Conservation (phyloP, 2,113 vertebrate genomes). For the Nymphicus hollandicus region DNA sequence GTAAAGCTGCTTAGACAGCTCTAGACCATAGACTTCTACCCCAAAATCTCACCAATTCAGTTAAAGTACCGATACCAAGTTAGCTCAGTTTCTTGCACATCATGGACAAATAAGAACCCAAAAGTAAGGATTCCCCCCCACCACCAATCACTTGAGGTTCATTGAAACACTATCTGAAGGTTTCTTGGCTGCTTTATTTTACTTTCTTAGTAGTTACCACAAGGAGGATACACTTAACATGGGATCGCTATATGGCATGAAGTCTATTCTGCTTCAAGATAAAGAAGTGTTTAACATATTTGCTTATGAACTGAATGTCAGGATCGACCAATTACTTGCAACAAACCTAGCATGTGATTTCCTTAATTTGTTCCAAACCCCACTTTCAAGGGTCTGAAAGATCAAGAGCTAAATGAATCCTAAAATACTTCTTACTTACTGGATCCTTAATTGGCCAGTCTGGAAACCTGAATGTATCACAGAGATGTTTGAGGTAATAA, state of each 20-base stretch:
- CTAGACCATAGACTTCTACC: not conserved
- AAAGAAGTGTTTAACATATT: not conserved
- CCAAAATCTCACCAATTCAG: not conserved
- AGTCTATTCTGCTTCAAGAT: not conserved
- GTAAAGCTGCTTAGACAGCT: not conserved
- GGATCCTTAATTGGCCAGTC: slow-evolving; percentile 96
- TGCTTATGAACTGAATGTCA: not conserved
- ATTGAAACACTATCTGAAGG: not conserved
- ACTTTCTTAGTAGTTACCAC: not conserved
- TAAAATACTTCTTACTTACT: slow-evolving; percentile 74
- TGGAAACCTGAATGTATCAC: slow-evolving; percentile 90
- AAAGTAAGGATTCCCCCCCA: fast-evolving
- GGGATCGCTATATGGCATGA: not conserved
- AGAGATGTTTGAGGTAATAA: slow-evolving; percentile 98
- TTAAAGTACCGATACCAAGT: not conserved
- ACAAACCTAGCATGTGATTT: not conserved
- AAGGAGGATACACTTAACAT: not conserved
- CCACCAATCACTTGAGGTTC: not conserved
- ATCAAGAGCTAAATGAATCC: not conserved
- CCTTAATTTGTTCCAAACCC: not conserved
- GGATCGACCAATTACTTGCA: not conserved
- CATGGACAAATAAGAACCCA: fast-evolving
- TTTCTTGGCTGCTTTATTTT: not conserved
- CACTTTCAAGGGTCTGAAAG: not conserved
- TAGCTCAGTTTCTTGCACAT: not conserved